A percentile compares a stretch with the other conserved stretches of the same genome.
These are phyloP conservation scores for Alentia gelatinosa DNA, from an alignment of 2,888 invertebrate species.

Conservation along the genomic window DNA sequence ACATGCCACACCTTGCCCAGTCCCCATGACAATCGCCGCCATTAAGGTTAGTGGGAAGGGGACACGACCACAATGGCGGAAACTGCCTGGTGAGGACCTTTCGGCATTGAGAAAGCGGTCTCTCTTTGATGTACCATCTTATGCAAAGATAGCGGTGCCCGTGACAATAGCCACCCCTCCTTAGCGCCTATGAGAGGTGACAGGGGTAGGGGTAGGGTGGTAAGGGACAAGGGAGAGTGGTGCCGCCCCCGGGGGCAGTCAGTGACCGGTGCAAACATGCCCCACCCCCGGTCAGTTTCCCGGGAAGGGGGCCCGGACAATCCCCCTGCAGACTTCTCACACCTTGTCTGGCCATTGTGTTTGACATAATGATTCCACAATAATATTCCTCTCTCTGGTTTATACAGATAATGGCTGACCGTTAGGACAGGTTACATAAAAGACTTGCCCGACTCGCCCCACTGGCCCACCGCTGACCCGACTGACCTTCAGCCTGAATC, in stretches of 20 bases:
- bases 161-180: neutral
- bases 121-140: neutral
- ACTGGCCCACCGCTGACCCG: neutral
- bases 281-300: neutral
- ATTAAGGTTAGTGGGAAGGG: no score
- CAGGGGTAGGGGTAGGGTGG: neutral
- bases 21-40: neutral
- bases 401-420: neutral
- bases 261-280: slow-evolving; percentile 19
- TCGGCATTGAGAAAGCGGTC: neutral
- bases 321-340: slow-evolving; percentile 12
- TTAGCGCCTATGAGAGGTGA: neutral
- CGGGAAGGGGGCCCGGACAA: neutral
- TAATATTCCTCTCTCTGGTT: neutral
- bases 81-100: neutral
- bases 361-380: slow-evolving; percentile 35
- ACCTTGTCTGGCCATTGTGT: neutral
- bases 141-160: neutral
- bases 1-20: neutral
- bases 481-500: no score
- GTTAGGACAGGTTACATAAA: slow-evolving; percentile 1
- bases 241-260: neutral
- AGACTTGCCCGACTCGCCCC: neutral
- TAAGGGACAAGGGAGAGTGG: neutral
- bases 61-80: neutral